Evolutionary conservation across 2,113 vertebrate species (phyloP), one percentile per base, ranked within the genome.

Genomic region (Hippocampus guttulatus): DNA sequence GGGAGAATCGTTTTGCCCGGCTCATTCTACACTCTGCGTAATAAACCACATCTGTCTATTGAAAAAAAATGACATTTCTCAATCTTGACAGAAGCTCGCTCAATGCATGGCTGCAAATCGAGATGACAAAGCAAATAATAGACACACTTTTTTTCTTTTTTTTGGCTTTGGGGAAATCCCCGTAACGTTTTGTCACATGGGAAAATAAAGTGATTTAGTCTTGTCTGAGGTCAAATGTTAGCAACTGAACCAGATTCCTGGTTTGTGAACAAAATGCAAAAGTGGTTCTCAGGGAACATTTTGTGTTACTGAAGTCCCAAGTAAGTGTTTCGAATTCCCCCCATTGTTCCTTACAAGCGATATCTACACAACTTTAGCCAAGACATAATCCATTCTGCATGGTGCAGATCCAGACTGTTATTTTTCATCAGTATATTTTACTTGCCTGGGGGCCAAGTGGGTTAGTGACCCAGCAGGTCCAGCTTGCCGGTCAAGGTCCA

Each of bases 181-280:
- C 80, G 64, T 51, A 77, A 69, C 77, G 82, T 73, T 27, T n/a
- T 83, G 78, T 85, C 70, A 83, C 73, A 72, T 58, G 65, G 69
- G 64, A 27, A 82, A 80, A 69, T 72, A 70, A 51, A 21, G 69
- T 69, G 75, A 86, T 84, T 85, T 87, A 85, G 87, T 84, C 75
- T 71, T 65, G 70, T 81, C 77, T 75, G 73, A 63, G 86, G 82
- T 88, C 83, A 87, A 62, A 86, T 70, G 76, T 84, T 77, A 80
- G 87, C 81, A 72, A 81, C 75, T 85, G 68, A 60, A 78, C 75
- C 81, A 88, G 86, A 81, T 81, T 88, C 85, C 79, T 77, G 70
- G 70, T 84, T 84, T 86, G 61, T 74, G 65, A 80, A 60, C 41
- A 57, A 78, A 76, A 51, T 73, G 72, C 62, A 74, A 68, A 71